Conservation (phyloP, 2,797 vertebrate genomes). For the Periophthalmus magnuspinnatus region DNA sequence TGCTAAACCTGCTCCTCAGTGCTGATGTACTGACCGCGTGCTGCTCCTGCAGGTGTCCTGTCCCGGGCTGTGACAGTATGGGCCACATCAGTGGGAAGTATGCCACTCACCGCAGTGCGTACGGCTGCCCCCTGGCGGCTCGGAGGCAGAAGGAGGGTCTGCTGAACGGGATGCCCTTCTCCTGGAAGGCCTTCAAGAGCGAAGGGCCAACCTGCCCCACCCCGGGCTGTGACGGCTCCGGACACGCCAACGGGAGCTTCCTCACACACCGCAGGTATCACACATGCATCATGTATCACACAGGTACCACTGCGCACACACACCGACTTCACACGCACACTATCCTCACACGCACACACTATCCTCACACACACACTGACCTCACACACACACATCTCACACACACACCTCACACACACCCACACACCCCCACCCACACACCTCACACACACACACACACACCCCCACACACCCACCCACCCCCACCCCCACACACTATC, state of each 20-base stretch:
- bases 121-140: constrained; percentile 92
- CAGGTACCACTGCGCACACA: no score
- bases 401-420: no score
- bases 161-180: constrained; percentile 90
- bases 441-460: no score
- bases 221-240: constrained; percentile 93
- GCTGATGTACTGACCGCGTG: background rate
- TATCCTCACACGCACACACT: no score
- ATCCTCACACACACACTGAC: no score
- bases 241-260: constrained; percentile 96
- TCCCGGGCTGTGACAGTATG: constrained; percentile 95
- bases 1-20: background rate
- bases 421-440: no score
- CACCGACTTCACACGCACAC: no score
- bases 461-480: no score
- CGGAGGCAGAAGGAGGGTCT: constrained; percentile 95
- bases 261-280: constrained; percentile 95
- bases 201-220: constrained; percentile 96
- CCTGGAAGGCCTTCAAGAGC: constrained; percentile 94
- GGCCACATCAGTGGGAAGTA: constrained; percentile 99
- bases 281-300: no score
- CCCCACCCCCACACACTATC: no score
- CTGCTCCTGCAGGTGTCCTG: constrained; percentile 84
- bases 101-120: constrained; percentile 95
- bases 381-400: no score